phyloP scores from a whole-genome alignment of 1,140 invertebrate genomes.

The Bombus waltoni region DNA sequence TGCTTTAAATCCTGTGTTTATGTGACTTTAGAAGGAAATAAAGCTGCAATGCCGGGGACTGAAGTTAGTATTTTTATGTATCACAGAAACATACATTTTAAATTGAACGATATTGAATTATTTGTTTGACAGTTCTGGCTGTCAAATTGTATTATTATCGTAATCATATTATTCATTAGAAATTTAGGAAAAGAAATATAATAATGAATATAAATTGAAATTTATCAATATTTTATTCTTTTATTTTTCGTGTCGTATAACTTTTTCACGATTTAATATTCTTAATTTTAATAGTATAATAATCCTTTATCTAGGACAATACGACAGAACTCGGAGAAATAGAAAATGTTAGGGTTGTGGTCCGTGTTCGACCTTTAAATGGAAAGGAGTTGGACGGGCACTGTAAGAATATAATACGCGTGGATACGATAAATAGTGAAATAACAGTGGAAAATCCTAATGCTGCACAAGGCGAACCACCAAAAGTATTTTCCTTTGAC shows the following conservation, averaged over 20 bases:
- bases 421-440: conserved; percentile 90
- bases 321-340: conserved; percentile 74
- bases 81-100: not conserved
- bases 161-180: not conserved
- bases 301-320: conserved; percentile 65
- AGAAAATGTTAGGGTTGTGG: conserved; percentile 89
- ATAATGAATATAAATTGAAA: not conserved
- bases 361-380: conserved; percentile 93
- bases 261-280: not conserved
- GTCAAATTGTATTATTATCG: conserved; percentile 25
- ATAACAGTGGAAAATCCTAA: conserved; percentile 88
- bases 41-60: conserved; percentile 64
- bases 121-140: conserved; percentile 39
- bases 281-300: not conserved
- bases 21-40: conserved; percentile 46
- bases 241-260: not conserved
- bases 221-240: conserved; percentile 31
- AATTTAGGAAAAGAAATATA: not conserved
- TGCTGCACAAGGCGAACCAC: conserved; percentile 86
- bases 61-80: conserved; percentile 61
- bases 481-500: conserved; percentile 90
- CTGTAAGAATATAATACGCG: conserved; percentile 87
- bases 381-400: conserved; percentile 89
- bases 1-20: conserved; percentile 65
- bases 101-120: not conserved